These are phyloP conservation scores for Entomobrya multifasciata DNA, from an alignment of 2,888 invertebrate species.

Conservation along the genomic window DNA sequence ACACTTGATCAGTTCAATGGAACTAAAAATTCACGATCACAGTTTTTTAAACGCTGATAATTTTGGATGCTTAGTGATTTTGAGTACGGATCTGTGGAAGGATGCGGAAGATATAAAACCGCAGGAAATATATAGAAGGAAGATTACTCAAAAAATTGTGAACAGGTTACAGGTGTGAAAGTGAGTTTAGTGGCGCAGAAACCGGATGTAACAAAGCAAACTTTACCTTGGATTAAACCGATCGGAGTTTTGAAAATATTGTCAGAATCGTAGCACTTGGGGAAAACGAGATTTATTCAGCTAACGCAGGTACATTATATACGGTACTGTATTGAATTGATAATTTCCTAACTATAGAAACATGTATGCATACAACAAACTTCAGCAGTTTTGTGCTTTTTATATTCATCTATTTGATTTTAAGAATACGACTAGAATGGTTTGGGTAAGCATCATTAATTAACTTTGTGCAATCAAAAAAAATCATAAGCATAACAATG, in stretches of 20 bases:
- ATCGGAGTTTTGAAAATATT: background rate
- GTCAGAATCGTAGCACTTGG: background rate
- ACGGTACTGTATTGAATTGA: slow-evolving; percentile 2
- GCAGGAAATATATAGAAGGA: background rate
- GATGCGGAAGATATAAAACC: background rate
- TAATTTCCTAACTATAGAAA: background rate
- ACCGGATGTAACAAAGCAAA: background rate
- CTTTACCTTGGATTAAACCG: background rate
- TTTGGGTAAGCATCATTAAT: slow-evolving; percentile 26
- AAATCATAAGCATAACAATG: too few relatives aligned
- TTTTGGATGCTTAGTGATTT: background rate
- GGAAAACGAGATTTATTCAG: background rate
- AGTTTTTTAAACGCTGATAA: background rate
- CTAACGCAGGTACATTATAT: background rate
- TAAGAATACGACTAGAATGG: background rate
- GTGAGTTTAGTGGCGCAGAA: background rate
- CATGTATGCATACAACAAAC: background rate
- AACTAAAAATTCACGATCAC: background rate
- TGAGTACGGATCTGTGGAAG: background rate
- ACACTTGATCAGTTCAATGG: background rate
- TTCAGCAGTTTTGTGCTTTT: background rate
- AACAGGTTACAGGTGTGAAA: background rate
- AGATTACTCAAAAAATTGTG: too few relatives aligned
- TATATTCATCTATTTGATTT: background rate
- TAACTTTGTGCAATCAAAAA: too few relatives aligned